Base-by-base conservation (phyloP, 2,113 vertebrate species). In the Hyla sarda region DNA sequence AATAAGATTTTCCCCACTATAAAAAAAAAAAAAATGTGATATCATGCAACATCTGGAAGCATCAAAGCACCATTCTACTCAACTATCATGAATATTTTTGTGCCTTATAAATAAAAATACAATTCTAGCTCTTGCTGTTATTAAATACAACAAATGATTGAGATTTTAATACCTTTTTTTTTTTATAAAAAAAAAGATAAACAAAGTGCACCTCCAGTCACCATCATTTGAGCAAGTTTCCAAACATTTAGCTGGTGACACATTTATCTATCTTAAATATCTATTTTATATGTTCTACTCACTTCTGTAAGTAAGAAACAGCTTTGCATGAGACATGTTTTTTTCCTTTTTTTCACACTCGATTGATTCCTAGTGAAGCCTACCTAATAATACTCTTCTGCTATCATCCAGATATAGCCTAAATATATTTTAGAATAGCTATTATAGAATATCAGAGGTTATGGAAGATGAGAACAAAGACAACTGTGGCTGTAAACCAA, bases 41-140 rank as follows among this genome's bases (percentile, higher is more conserved):
- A 12, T 65, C 54, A 34, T 23, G 54, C 30, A 78, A 78, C 52
- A 80, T 23, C n/a, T 47, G 56, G 58, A 32, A 62, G 34, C 37
- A 17, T 81, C 58, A 81, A 65, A 65, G 77, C 37, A 81, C 37
- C n/a, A 9, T 65, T 65, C 54, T 41, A 25, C 16, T 58, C 54
- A 56, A 52, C 74, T 52, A 60, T 62, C 16, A 45, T 45, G 10
- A 45, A 41, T 41, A 65, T 47, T 81, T 81, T 60, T 81, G 14
- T 34, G 37, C 14, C 23, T 41, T 25, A 80, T 80, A 81, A 81
- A 81, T 81, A 62, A 62, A 52, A 81, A 17, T n/a, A 62, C 54
- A 60, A 80, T 81, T 45, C 58, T 81, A 62, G 17, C 50, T 52
- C 47, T 30, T 52, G 45, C n/a, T 76, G 73, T 30, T 50, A 25